A percentile compares a stretch with the other conserved stretches of the same genome.
phyloP scores from a whole-genome alignment of 2,113 vertebrate species.

The Choloepus hoffmanni region DNA sequence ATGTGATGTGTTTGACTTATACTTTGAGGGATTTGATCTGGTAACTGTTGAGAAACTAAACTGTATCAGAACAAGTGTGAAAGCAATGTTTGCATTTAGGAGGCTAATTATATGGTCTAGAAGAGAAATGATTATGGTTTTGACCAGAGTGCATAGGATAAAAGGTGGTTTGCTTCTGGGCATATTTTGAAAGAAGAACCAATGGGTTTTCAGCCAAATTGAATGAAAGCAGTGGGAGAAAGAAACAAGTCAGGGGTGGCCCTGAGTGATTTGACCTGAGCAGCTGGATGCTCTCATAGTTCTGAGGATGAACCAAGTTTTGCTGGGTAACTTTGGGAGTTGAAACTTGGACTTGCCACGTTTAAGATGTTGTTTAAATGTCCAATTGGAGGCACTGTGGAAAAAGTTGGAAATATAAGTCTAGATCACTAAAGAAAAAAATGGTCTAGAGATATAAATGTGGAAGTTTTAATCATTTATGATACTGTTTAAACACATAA shows the following conservation, averaged over 20 bases:
- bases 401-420: background rate
- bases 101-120: background rate
- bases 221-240: background rate
- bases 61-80: background rate
- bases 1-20: background rate
- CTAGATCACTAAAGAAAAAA: background rate
- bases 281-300: background rate
- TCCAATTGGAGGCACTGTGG: background rate
- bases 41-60: background rate
- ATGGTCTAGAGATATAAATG: background rate
- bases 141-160: background rate
- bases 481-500: background rate
- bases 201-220: background rate
- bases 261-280: background rate
- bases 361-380: background rate
- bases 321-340: background rate
- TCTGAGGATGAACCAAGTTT: background rate
- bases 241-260: background rate
- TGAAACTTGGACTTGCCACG: background rate
- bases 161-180: background rate
- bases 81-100: background rate
- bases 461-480: too few relatives aligned
- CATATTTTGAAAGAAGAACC: background rate
- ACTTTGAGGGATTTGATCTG: background rate
- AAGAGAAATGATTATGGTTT: background rate